These are phyloP conservation scores for Prosopocoilus inquinatus DNA, from an alignment of 2,888 invertebrate genomes.

Conservation along the genomic window DNA sequence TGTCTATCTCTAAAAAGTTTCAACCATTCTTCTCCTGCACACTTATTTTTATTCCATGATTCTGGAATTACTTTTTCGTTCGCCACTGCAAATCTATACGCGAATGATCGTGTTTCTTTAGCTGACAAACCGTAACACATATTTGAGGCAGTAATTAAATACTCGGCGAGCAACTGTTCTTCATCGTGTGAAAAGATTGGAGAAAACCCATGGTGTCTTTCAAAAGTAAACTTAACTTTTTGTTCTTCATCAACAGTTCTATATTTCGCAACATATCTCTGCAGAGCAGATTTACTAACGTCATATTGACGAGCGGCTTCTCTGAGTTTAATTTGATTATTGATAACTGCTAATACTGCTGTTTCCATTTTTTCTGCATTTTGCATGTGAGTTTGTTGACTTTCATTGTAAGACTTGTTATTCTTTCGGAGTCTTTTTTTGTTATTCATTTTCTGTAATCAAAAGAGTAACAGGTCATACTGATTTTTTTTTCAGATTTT, in stretches of 20 bases:
- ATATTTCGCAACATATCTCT: neutral
- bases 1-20: conserved; percentile 9
- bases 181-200: neutral
- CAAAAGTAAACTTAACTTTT: neutral
- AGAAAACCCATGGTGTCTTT: neutral
- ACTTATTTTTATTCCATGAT: conserved; percentile 17
- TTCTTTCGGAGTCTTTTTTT: neutral
- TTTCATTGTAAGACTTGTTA: neutral
- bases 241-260: neutral
- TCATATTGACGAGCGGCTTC: neutral
- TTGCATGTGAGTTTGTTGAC: neutral
- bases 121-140: too few relatives aligned
- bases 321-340: neutral
- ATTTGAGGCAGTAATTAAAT: neutral
- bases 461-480: neutral
- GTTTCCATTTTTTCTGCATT: neutral
- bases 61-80: conserved; percentile 22
- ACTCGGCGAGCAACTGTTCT: conserved; percentile 7
- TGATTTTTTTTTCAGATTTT: too few relatives aligned
- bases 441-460: neutral
- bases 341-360: neutral
- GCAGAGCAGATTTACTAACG: neutral
- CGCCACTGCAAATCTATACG: conserved; percentile 21
- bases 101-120: conserved; percentile 12
- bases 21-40: conserved; percentile 18